Base-by-base conservation (phyloP, 2,113 vertebrate genomes). In the Pachypanchax playfairii region DNA sequence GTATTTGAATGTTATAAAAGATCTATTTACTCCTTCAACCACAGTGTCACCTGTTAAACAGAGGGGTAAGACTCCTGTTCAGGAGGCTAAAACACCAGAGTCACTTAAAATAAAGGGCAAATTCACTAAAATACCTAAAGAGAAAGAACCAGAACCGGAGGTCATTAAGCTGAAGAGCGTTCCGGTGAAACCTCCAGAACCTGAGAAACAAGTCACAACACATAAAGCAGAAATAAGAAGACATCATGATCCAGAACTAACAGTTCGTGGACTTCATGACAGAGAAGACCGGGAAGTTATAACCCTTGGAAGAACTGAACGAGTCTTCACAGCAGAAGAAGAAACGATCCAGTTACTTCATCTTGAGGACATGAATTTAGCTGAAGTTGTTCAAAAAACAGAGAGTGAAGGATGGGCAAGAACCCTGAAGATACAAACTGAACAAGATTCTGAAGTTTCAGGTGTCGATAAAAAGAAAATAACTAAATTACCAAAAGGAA, bases 1-100 rank as follows among this genome's bases (percentile, higher is more conserved):
- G 20, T 70, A 38, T 89, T 68, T 79, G 90, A 89, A 79, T 73
- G 87, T 86, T 84, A 90, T 89, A 92, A 90, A 92, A 89, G 39
- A 6, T 72, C 14, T 78, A 48, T 77, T 66, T 67, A 46, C 64
- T 62, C 41, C 58, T 14, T 67, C 75, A 75, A 90, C 69, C 72
- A 75, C 77, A 84, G 76, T 49, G 61, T 41, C 85, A 41, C n/a
- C 83, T 89, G 65, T 87, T 91, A 92, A 90, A 73, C 83, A 70
- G 59, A 93, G 91, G 87, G 84, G 26, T 87, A 91, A 87, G 87
- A 87, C 89, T 44, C 70, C 72, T 28, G 33, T 78, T 62, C 70
- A 89, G 41, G 90, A 93, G 61, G 85, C 88, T 59, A 82, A 88
- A 70, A 88, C 79, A 18, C 38, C 79, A 0, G 73, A 92, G 44